Conservation (phyloP, 2,888 invertebrate species). For the Mesorhabditis spiculigera region DNA sequence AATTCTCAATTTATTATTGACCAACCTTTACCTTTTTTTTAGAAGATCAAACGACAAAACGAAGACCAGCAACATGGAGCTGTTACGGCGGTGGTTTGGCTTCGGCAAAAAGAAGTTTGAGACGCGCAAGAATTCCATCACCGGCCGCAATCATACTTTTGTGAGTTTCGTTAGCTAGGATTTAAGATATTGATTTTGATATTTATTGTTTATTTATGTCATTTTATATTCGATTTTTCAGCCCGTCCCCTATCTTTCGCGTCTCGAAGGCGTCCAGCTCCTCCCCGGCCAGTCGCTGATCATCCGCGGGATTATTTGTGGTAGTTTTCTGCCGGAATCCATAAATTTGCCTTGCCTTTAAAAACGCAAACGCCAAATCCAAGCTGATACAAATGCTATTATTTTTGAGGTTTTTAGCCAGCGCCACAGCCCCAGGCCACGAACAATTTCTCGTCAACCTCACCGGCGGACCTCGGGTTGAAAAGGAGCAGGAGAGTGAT, state of each 20-base stretch:
- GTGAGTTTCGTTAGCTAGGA: constrained; percentile 30
- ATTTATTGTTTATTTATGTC: neutral
- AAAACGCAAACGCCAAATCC: neutral
- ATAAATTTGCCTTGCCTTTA: neutral
- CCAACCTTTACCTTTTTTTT: too few species aligned
- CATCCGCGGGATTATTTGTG: constrained; percentile 51
- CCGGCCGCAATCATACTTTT: constrained; percentile 54
- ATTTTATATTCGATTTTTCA: constrained; percentile 22
- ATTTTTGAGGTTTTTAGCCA: neutral
- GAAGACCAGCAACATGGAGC: constrained; percentile 31
- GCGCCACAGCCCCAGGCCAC: constrained; percentile 24
- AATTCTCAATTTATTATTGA: too few species aligned
- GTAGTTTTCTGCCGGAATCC: constrained; percentile 20
- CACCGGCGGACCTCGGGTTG: constrained; percentile 50
- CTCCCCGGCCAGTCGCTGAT: constrained; percentile 57
- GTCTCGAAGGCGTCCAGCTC: constrained; percentile 54
- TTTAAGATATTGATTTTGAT: neutral
- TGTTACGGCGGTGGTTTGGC: constrained; percentile 48
- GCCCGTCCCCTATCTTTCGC: constrained; percentile 56
- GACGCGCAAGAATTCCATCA: constrained; percentile 55
- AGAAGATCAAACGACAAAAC: too few species aligned
- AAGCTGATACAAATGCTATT: constrained; percentile 1
- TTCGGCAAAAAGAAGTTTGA: constrained; percentile 32
- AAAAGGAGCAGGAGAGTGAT: constrained; percentile 46
- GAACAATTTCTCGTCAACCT: constrained; percentile 53